Conservation (phyloP, 2,888 invertebrate genomes). For the Sinhomidia bicolor region DNA sequence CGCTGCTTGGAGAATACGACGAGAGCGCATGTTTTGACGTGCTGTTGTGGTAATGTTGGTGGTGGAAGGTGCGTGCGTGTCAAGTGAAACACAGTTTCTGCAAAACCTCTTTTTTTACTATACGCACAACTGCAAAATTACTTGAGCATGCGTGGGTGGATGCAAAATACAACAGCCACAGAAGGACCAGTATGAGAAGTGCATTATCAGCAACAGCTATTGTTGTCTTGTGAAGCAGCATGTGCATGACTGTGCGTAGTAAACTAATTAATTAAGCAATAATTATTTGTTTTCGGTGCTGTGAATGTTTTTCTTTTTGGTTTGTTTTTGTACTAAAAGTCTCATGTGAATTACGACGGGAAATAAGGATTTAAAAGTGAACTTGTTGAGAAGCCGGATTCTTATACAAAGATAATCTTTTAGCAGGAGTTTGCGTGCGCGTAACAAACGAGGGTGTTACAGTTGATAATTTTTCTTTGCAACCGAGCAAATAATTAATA, state of each 20-base stretch:
- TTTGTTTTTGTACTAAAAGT: background rate
- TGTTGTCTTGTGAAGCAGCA: background rate
- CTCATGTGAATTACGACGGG: background rate
- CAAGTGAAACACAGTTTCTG: conserved; percentile 30
- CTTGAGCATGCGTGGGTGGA: conserved; percentile 39
- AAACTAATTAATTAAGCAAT: conserved; percentile 9
- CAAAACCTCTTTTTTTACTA: background rate
- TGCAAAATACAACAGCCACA: background rate
- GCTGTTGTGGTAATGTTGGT: background rate
- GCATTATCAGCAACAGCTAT: background rate
- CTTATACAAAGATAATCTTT: too few relatives aligned
- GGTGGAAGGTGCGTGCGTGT: conserved; percentile 27
- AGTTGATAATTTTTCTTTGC: conserved; percentile 43
- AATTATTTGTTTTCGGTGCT: conserved; percentile 39
- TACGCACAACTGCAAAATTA: conserved; percentile 16
- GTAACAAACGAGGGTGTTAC: conserved; percentile 28
- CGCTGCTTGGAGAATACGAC: background rate
- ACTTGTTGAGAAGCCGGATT: too few relatives aligned
- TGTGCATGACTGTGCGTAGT: conserved; percentile 31
- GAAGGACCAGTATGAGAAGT: conserved; percentile 6
- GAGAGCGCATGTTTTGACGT: background rate
- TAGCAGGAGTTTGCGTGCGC: conserved; percentile 6
- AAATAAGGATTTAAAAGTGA: background rate
- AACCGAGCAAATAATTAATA: conserved; percentile 25
- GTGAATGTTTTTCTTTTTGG: too few relatives aligned